Base-by-base conservation (phyloP, 2,888 invertebrate species). In the Himalopsyche anomala region DNA sequence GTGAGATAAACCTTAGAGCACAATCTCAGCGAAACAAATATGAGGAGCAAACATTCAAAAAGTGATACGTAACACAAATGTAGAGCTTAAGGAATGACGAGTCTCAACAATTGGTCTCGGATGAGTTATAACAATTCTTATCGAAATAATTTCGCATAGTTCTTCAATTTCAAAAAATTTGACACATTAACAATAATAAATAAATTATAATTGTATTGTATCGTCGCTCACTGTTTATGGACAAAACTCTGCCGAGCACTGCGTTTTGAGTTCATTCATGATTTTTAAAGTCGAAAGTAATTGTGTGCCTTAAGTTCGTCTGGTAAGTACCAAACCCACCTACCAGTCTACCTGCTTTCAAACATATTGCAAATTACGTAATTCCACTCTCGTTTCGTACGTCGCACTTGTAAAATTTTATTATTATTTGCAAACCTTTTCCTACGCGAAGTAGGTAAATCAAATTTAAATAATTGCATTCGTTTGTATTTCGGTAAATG, bases 381-480 rank as follows among this genome's bases (percentile, higher is more conserved):
- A 74, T 38, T 28, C 36, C 74, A 36, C 74, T 15, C 74, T 74
- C 38, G 74, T 38, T 74, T 74, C 74, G 74, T 36, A 38, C 38
- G 74, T 36, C 38, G 15, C 38, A 2, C 74, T 74, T 38, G 36
- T 36, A 74, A 74, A 15, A 74, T 36, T 3, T 36, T 74, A 74
- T 74, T 38, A 74, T 74, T 74, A 74, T 74, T 36, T 74, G 36
- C 74, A 36, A 74, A 74, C 74, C 74, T 36, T 74, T 74, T 74
- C 74, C 74, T 74, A 15, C 74, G 74, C 36, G 74, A 36, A 74
- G 36, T 38, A 38, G 74, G 28, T 74, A 38, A 74, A 74, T 2
- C 36, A 28, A 36, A 74, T 74, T 6, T 9, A 11, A 36, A 74
- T 74, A 74, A 74, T 74, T 74, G 28, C 36, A 74, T 38, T 74